Evolutionary conservation across 1,140 invertebrate genomes (phyloP), one percentile per base, ranked within the genome.

Genomic region (Heterodera carotae): DNA sequence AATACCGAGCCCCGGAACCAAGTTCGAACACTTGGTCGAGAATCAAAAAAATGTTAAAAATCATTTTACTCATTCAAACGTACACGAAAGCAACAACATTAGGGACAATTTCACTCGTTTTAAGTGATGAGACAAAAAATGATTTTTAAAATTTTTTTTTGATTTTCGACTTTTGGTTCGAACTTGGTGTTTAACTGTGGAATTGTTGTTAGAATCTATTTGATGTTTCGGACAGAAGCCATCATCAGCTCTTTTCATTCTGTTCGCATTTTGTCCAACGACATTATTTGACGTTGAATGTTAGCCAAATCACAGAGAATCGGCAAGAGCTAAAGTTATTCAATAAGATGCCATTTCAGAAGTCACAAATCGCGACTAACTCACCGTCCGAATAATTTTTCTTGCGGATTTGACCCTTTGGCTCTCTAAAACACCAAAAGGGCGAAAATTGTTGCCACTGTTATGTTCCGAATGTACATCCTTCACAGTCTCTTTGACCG

Each of bases 351-450:
- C n/a, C 15, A 29, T 60, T 33, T 15, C 6, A 43, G 39, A 43
- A 43, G 6, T 43, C 12, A 6, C 6, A 43, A 29, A 74, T 74
- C 62, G 18, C 22, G 15, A 12, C 53, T n/a, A 22, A 68, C 33
- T 15, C 25, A 74, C 71, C 56, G 53, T 29, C 64, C 25, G 27
- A 31, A 76, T 76, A 27, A 43, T 76, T 76, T 74, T n/a, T 2
- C 78, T 36, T 0, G 79, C 78, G 25, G 62, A 25, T 66, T 66
- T 78, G 22, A 59, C 76, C 12, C 68, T 39, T 31, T 59, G 69
- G 2, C 68, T 71, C 33, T 80, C 79, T 25, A 80, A 68, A 34
- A 80, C 33, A 18, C 79, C 79, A 69, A 81, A 81, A 25, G 80
- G 80, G 22, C 81, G 81, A 43, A 72, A 78, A 15, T 39, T 8